Evolutionary conservation across 1,140 invertebrate genomes (phyloP), one percentile per base, ranked within the genome.

Genomic region (Ostrea denselamellosa): DNA sequence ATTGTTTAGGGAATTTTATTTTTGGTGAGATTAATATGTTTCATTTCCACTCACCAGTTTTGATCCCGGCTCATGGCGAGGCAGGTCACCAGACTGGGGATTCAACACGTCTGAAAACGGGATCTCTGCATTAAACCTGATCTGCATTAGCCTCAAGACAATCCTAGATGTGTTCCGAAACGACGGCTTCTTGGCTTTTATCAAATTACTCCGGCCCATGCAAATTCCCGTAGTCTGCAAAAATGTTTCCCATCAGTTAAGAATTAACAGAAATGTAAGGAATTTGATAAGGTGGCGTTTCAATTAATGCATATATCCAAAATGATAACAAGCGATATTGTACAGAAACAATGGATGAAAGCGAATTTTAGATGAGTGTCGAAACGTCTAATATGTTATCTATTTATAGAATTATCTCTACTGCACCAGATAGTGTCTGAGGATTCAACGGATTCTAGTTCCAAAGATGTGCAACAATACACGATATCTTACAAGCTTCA

Each of bases 91-190:
- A 84, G 92, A 95, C 0, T 90, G 96, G 56, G 97, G 96, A 85
- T 97, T 97, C 95, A 94, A 90, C 0, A 98, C 98, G 94, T 98
- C 98, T 85, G 97, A 97, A 95, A 98, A 98, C 0, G 98, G 98
- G 82, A 98, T 97, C 93, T 98, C 98, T 91, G 98, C 97, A 88
- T 97, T 98, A 95, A 98, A 98, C 94, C 98, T 98, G 91, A 98
- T 98, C 95, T 98, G 97, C 82, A 98, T 96, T 83, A 98, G 95
- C 93, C 98, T 97, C 88, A 98, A 97, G 19, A 98, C 97, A 87
- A 98, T 97, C 94, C 97, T 98, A 83, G 97, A 98, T 0, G 98
- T 97, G 95, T 98, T 98, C 95, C 98, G 97, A 95, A 98, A 98
- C 71, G 97, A 98, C 28, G 98, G 95, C 94, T 98, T 98, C 87